Evolutionary conservation across 2,113 vertebrate species (phyloP), one percentile per base, ranked within the genome.

Genomic region (Lampris incognitus): DNA sequence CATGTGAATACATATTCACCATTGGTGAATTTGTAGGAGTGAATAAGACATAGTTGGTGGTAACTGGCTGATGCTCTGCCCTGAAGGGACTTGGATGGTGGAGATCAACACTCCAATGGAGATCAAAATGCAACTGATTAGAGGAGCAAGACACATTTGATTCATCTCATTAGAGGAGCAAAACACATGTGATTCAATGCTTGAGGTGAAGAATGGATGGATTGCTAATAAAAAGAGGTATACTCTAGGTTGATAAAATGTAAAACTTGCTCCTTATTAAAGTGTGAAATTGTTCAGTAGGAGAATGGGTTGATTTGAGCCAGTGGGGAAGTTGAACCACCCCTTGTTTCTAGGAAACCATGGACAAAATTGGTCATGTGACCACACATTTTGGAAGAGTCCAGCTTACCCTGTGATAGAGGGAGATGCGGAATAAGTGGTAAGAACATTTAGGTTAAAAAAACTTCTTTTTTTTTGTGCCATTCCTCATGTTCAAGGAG

Each of bases 121-220:
- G 79, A 85, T 89, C 74, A 86, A 87, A 89, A 79, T 24, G 24
- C 24, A 24, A 0, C 24, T 24, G 24, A 24, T 24, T 24, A 24
- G 24, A 24, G 24, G 24, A 76, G 69, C 70, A 58, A 5, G 56
- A 48, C 57, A 51, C 73, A 78, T 77, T 74, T 82, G 82, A 89
- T 69, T 77, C 81, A 76, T 80, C 72, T 89, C 78, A 81, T 89
- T 79, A 84, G 11, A 5, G 66, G 40, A 73, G 75, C 60, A 85
- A 66, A 85, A 82, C 70, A 79, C 66, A 85, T 61, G 62, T 60
- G 51, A 88, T 82, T 88, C 75, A 61, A 72, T 88, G 78, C 49
- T 81, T 88, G 81, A 76, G 80, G 85, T 78, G 74, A 79, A 84
- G 83, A 67, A 49, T n/a, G 49, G 58, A 50, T 76, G 87, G 88